Conservation (phyloP, 2,797 vertebrate genomes). For the Pithecia hirsuta region DNA sequence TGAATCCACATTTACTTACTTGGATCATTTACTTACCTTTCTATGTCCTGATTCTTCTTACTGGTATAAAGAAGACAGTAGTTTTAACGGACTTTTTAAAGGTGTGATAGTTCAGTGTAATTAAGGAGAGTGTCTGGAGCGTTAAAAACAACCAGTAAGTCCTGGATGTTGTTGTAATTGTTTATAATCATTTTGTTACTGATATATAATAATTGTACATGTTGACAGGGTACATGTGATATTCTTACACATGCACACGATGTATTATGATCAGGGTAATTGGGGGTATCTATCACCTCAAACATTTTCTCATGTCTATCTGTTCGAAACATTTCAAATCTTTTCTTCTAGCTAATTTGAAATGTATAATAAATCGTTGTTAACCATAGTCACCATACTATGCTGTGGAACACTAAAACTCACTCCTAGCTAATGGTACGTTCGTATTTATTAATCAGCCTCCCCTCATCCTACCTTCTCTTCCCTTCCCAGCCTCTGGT, state of each 20-base stretch:
- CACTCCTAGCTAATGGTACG: background rate
- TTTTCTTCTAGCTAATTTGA: background rate
- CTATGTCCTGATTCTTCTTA: background rate
- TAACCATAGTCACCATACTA: background rate
- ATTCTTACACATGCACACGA: background rate
- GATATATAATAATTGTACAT: background rate
- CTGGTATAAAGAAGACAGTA: background rate
- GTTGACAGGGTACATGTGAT: background rate
- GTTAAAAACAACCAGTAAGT: background rate
- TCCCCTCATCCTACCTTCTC: too few relatives aligned
- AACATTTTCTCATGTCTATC: background rate
- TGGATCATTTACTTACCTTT: background rate
- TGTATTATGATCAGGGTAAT: background rate
- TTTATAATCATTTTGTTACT: background rate
- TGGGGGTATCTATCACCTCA: background rate
- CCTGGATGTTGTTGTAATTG: too few relatives aligned
- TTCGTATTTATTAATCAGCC: background rate
- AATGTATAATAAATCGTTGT: background rate
- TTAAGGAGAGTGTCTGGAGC: background rate
- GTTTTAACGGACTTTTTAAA: background rate
- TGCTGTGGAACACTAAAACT: background rate
- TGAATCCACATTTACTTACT: background rate
- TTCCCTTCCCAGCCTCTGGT: background rate
- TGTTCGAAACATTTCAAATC: background rate
- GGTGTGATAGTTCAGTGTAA: background rate